These are phyloP conservation scores for Acanthoscelides obtectus DNA, from an alignment of 2,888 invertebrate species.

Conservation along the genomic window DNA sequence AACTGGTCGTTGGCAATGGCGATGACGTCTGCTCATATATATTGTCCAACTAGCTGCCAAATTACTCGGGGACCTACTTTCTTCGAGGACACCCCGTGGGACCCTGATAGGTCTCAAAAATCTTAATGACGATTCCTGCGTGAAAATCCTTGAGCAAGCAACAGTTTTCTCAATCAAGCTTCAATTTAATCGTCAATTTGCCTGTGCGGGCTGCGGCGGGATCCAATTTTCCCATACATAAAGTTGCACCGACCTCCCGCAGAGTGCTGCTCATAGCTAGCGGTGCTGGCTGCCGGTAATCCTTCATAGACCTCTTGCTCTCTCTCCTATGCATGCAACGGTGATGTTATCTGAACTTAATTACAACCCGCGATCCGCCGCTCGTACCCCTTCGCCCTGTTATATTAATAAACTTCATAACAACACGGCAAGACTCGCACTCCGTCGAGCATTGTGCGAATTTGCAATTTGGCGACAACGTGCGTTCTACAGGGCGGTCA, in stretches of 20 bases:
- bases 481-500: background rate
- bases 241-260: background rate
- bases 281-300: background rate
- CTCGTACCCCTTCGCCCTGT: background rate
- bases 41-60: too few species aligned
- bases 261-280: background rate
- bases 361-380: background rate
- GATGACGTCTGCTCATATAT: too few species aligned
- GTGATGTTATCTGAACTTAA: background rate
- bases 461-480: background rate
- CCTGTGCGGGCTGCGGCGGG: background rate
- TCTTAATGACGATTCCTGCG: too few species aligned
- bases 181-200: background rate
- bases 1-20: too few species aligned
- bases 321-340: background rate
- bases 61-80: too few species aligned
- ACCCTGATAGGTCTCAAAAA: too few species aligned
- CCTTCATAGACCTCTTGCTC: background rate
- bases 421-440: background rate
- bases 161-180: too few species aligned
- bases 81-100: too few species aligned
- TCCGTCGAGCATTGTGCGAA: background rate
- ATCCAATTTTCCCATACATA: background rate
- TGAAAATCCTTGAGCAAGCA: too few species aligned
- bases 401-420: background rate